Percentiles rank a stretch among this genome's conserved stretches.
These are phyloP conservation scores for Calliopsis andreniformis DNA, from an alignment of 1,140 invertebrate genomes.

Conservation along the genomic window DNA sequence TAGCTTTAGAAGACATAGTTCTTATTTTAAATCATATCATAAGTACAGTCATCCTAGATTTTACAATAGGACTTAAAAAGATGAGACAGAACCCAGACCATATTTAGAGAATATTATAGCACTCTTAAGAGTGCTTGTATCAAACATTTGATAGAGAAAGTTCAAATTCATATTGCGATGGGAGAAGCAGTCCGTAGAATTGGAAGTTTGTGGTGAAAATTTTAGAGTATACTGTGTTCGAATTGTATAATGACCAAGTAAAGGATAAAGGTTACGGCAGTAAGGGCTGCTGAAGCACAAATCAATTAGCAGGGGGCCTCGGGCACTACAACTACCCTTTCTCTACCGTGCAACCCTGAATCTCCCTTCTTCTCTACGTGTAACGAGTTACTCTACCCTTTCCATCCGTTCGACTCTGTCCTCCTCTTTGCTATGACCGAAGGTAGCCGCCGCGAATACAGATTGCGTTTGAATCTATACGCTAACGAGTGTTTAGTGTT, in stretches of 20 bases:
- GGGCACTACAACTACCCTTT: slow-evolving; percentile 62
- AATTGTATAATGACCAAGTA: slow-evolving; percentile 2
- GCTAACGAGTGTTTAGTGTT: slow-evolving; percentile 80
- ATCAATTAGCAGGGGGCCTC: slow-evolving; percentile 70
- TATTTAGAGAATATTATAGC: too few relatives aligned
- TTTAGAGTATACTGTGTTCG: not conserved
- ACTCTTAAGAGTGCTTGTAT: too few relatives aligned
- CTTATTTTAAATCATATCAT: too few relatives aligned
- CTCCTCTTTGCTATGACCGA: slow-evolving; percentile 29
- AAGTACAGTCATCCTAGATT: too few relatives aligned
- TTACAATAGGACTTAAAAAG: too few relatives aligned
- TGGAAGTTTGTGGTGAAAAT: too few relatives aligned
- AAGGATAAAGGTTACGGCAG: slow-evolving; percentile 26
- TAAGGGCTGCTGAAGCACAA: slow-evolving; percentile 60
- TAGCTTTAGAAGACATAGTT: too few relatives aligned
- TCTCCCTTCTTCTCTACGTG: slow-evolving; percentile 38
- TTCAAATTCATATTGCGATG: too few relatives aligned
- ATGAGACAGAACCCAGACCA: too few relatives aligned
- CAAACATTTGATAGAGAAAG: too few relatives aligned
- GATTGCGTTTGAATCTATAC: slow-evolving; percentile 81
- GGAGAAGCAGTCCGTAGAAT: too few relatives aligned
- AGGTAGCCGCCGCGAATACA: slow-evolving; percentile 79
- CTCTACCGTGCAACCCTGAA: slow-evolving; percentile 49
- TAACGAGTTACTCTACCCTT: slow-evolving; percentile 54
- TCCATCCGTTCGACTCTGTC: slow-evolving; percentile 47